A percentile compares a stretch with the other conserved stretches of the same genome.
These are phyloP conservation scores for Isaurus tuberculatus DNA, from an alignment of 92 coral and sea anemone species.

Conservation along the genomic window DNA sequence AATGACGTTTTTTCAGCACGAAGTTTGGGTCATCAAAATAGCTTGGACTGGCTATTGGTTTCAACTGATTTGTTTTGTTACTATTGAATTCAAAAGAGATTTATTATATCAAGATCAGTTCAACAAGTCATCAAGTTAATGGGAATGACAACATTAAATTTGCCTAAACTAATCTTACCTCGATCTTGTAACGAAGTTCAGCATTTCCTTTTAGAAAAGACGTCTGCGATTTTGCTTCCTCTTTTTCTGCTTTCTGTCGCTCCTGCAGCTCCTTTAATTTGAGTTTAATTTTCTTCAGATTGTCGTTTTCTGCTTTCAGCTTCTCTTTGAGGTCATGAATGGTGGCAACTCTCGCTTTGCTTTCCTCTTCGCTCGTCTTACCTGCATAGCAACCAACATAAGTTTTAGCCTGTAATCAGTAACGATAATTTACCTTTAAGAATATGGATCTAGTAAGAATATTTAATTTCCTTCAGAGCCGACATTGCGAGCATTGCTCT, in stretches of 20 bases:
- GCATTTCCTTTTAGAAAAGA: slow-evolving; percentile 96
- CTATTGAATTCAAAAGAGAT: no score
- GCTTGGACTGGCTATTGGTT: no score
- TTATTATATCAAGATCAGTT: no score
- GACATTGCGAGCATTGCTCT: no score
- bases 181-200: slow-evolving; percentile 88
- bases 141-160: neutral
- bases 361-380: slow-evolving; percentile 90
- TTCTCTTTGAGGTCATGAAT: slow-evolving; percentile 96
- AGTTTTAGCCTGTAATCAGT: no score
- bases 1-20: no score
- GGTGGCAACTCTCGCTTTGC: slow-evolving; percentile 80
- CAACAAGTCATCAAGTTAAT: neutral
- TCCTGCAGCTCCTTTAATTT: slow-evolving; percentile 93
- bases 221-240: slow-evolving; percentile 97
- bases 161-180: slow-evolving; percentile 59
- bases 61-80: no score
- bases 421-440: no score
- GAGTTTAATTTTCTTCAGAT: slow-evolving; percentile 92
- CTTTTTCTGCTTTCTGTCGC: slow-evolving; percentile 96
- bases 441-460: no score
- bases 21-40: no score
- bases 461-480: no score
- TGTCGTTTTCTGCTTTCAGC: slow-evolving; percentile 92
- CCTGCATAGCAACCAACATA: slow-evolving; percentile 55